A percentile compares a stretch with the other conserved stretches of the same genome.
phyloP scores from a whole-genome alignment of 2,888 invertebrate genomes.

The Sphecodes monilicornis region DNA sequence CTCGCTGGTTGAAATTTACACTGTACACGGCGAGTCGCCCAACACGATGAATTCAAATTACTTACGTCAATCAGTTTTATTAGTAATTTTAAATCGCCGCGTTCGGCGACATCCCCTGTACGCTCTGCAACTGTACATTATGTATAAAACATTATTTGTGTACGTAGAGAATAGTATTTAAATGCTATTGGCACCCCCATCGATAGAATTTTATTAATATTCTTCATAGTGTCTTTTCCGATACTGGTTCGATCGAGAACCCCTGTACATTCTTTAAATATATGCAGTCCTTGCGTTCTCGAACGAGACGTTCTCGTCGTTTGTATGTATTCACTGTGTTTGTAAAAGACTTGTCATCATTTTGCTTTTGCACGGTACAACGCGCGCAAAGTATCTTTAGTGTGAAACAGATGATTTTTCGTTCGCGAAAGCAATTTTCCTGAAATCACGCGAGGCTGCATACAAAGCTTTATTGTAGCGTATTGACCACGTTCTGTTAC shows the following conservation, averaged over 20 bases:
- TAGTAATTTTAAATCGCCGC: background rate
- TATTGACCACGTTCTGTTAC: slow-evolving; percentile 75
- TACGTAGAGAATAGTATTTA: slow-evolving; percentile 82
- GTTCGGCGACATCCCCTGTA: background rate
- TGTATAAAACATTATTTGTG: slow-evolving; percentile 82
- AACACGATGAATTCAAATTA: background rate
- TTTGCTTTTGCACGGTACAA: slow-evolving; percentile 31
- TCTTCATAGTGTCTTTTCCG: slow-evolving; percentile 65
- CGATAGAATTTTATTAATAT: slow-evolving; percentile 72
- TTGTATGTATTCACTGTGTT: slow-evolving; percentile 32
- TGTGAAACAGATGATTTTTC: slow-evolving; percentile 48
- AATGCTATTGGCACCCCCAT: slow-evolving; percentile 73
- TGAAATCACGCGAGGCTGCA: slow-evolving; percentile 78
- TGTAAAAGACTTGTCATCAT: slow-evolving; percentile 25
- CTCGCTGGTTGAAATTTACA: slow-evolving; percentile 70
- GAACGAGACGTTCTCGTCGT: slow-evolving; percentile 16
- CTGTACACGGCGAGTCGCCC: slow-evolving; percentile 16
- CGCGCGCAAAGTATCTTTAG: background rate
- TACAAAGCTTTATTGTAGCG: slow-evolving; percentile 75
- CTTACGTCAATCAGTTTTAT: background rate
- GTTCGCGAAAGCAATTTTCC: slow-evolving; percentile 46
- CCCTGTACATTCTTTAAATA: slow-evolving; percentile 75
- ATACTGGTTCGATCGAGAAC: slow-evolving; percentile 52
- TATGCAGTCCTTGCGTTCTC: slow-evolving; percentile 70
- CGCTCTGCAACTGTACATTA: slow-evolving; percentile 74